Percentiles rank a stretch among this genome's conserved stretches.
Conservation (phyloP, 2,113 vertebrate species). For the Amazona guildingii region DNA sequence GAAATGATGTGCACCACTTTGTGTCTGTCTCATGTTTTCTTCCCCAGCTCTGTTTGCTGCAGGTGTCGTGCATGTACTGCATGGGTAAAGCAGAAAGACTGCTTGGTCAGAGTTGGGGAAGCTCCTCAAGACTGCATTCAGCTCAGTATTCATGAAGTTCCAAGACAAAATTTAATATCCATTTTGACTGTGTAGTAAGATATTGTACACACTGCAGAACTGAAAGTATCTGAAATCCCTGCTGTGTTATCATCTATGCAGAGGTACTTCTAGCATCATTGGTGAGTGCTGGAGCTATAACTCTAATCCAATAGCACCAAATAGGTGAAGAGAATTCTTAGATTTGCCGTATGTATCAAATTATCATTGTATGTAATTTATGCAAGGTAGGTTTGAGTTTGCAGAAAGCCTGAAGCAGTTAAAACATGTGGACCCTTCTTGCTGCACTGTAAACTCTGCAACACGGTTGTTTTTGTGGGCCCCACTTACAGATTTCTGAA, state of each 20-base stretch:
- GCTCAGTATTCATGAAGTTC: background rate
- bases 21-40: background rate
- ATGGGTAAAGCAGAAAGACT: background rate
- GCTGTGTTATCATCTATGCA: background rate
- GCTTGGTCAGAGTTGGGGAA: background rate
- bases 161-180: background rate
- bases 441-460: background rate
- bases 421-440: background rate
- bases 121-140: background rate
- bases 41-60: background rate
- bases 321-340: background rate
- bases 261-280: background rate
- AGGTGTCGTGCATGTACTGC: background rate
- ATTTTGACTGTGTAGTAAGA: background rate
- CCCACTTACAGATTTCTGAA: fast-evolving
- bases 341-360: background rate
- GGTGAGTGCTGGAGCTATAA: background rate
- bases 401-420: background rate
- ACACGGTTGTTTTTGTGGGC: background rate
- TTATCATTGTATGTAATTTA: slow-evolving; percentile 19
- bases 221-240: background rate
- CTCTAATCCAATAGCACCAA: background rate
- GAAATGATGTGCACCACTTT: background rate
- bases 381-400: background rate
- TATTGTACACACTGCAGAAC: background rate